These are phyloP conservation scores for Pseudanteris insignis DNA, from an alignment of 2,888 invertebrate species.

Conservation along the genomic window DNA sequence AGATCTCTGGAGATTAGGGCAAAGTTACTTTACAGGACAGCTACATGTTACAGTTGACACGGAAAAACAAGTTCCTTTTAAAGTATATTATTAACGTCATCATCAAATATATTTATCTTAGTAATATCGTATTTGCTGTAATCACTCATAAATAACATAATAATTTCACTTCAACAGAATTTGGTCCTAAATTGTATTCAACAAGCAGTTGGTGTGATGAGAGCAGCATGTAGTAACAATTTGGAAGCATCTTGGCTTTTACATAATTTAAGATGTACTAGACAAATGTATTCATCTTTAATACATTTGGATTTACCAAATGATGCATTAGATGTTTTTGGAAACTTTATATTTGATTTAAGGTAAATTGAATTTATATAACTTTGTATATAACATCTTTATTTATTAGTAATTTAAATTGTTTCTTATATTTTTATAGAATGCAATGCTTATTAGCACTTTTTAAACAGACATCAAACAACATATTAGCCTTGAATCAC, in stretches of 20 bases:
- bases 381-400: too few species aligned
- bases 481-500: constrained; percentile 75
- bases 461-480: constrained; percentile 84
- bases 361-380: constrained; percentile 70
- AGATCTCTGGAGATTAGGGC: constrained; percentile 94
- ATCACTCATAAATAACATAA: too few species aligned
- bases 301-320: constrained; percentile 87
- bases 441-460: constrained; percentile 86
- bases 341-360: constrained; percentile 85
- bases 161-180: constrained; percentile 54
- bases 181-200: constrained; percentile 64
- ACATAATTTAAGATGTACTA: constrained; percentile 81
- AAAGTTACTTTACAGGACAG: constrained; percentile 92
- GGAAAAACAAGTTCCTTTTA: constrained; percentile 80
- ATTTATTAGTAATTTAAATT: too few species aligned
- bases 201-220: constrained; percentile 69
- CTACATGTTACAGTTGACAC: constrained; percentile 78
- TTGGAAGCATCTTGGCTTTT: constrained; percentile 75
- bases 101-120: background rate
- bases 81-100: constrained; percentile 68
- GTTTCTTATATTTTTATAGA: constrained; percentile 58
- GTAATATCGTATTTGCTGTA: background rate
- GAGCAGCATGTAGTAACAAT: constrained; percentile 57
- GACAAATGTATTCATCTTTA: constrained; percentile 82
- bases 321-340: constrained; percentile 86